A percentile compares a stretch with the other conserved stretches of the same genome.
Evolutionary conservation across 2,113 vertebrate genomes (phyloP).

Genomic region (Spea bombifrons): DNA sequence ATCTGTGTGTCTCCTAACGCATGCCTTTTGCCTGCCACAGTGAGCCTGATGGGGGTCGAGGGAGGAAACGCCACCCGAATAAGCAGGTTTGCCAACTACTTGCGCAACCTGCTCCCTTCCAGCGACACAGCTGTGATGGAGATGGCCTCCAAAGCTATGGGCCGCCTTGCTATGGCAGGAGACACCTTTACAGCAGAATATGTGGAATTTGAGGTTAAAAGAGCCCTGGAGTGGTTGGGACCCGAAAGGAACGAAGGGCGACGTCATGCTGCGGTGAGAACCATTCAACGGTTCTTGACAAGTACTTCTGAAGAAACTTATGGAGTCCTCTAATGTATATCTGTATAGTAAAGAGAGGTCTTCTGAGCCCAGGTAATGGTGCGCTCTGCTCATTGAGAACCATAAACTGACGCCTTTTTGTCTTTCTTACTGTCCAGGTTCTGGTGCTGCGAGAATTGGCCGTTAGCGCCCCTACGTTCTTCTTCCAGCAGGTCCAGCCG

Average conservation of each 20-base stretch:
- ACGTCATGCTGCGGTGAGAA: conserved; percentile 89
- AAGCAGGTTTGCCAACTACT: conserved; percentile 94
- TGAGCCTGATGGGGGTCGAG: conserved; percentile 95
- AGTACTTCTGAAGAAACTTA: too few species aligned
- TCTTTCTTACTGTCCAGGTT: conserved; percentile 67
- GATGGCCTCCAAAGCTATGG: conserved; percentile 97
- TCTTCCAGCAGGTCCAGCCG: conserved; percentile 97
- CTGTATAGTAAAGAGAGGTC: too few species aligned
- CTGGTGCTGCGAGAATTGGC: conserved; percentile 92
- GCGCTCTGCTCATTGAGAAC: background rate
- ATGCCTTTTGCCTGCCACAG: conserved; percentile 59
- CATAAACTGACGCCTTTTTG: background rate
- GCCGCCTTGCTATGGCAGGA: conserved; percentile 92
- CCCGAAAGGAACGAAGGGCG: conserved; percentile 94
- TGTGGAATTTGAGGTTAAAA: conserved; percentile 97
- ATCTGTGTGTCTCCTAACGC: background rate
- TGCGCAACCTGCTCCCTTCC: conserved; percentile 93
- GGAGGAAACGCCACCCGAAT: conserved; percentile 95
- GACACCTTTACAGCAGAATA: conserved; percentile 98
- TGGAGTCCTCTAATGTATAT: too few species aligned
- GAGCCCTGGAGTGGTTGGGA: conserved; percentile 95
- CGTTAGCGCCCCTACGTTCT: conserved; percentile 95
- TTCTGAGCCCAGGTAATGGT: too few species aligned
- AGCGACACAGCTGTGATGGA: conserved; percentile 96
- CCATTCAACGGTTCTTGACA: background rate